Percentiles rank a stretch among this genome's conserved stretches.
These are phyloP conservation scores for Poeciliopsis gracilis DNA, from an alignment of 2,797 vertebrate species.

Conservation along the genomic window DNA sequence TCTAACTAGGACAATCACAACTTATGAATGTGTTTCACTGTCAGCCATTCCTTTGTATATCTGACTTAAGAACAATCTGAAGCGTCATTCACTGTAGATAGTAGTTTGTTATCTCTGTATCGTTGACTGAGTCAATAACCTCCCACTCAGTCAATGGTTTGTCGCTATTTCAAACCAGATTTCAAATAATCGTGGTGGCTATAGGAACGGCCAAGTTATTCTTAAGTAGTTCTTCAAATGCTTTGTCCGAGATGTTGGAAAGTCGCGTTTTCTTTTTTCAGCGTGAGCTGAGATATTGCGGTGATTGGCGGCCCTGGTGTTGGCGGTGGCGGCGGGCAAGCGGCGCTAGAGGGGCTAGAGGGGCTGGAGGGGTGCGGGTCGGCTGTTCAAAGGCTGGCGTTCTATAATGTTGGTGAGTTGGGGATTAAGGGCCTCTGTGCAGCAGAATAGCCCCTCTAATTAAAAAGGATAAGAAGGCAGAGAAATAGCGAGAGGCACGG, in stretches of 20 bases:
- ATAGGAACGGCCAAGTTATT: constrained; percentile 53
- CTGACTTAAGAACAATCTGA: background rate
- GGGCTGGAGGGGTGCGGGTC: constrained; percentile 68
- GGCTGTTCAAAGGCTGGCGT: constrained; percentile 98
- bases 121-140: constrained; percentile 38
- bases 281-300: constrained; percentile 39
- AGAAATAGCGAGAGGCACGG: constrained; percentile 82
- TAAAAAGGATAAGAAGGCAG: constrained; percentile 98
- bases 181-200: constrained; percentile 49
- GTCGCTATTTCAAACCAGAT: constrained; percentile 28
- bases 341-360: constrained; percentile 46
- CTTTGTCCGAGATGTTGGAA: constrained; percentile 55
- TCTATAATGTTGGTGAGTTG: constrained; percentile 99
- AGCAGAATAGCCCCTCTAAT: constrained; percentile 99
- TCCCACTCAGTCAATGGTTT: constrained; percentile 55
- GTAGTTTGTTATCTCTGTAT: constrained; percentile 39
- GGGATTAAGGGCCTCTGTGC: constrained; percentile 97
- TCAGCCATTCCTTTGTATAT: background rate
- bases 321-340: constrained; percentile 26
- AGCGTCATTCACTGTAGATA: constrained; percentile 18
- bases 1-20: background rate
- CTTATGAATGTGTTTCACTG: background rate
- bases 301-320: constrained; percentile 40
- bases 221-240: constrained; percentile 32
- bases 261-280: constrained; percentile 42